Conservation (phyloP, 2,113 vertebrate species). For the Fregata magnificens region DNA sequence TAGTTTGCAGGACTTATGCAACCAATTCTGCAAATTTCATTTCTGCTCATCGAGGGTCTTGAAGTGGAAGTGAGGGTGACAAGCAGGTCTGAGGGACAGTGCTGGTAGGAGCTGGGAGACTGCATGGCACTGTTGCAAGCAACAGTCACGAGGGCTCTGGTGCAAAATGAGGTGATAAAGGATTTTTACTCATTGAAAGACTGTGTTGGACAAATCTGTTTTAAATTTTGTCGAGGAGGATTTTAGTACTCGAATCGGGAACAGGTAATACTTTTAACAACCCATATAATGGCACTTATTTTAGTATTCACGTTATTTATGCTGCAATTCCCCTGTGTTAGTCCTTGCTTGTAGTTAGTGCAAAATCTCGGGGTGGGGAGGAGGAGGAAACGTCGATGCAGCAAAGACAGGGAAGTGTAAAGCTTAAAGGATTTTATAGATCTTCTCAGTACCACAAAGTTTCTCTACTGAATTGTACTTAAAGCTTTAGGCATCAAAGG, state of each 20-base stretch:
- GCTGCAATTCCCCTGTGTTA: not conserved
- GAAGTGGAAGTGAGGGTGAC: not conserved
- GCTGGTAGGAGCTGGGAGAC: not conserved
- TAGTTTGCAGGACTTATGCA: not conserved
- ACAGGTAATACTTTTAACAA: not conserved
- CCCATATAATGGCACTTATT: not conserved
- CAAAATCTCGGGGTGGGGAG: not conserved
- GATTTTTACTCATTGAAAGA: not conserved
- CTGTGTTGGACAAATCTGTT: not conserved
- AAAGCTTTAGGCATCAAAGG: not conserved
- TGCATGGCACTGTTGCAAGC: not conserved
- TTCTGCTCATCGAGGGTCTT: not conserved
- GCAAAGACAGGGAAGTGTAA: not conserved
- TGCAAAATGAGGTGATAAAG: not conserved
- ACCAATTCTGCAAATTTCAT: not conserved
- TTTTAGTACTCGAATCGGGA: not conserved
- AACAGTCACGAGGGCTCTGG: not conserved
- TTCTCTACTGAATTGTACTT: not conserved
- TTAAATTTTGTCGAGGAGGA: not conserved
- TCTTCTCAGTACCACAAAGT: not conserved
- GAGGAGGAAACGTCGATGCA: not conserved
- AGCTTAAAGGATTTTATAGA: not conserved
- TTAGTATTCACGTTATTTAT: not conserved
- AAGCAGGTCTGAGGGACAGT: fast-evolving
- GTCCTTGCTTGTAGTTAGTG: not conserved